These are phyloP conservation scores for Turdus rufiventris DNA, from an alignment of 2,113 vertebrate species.

Conservation along the genomic window DNA sequence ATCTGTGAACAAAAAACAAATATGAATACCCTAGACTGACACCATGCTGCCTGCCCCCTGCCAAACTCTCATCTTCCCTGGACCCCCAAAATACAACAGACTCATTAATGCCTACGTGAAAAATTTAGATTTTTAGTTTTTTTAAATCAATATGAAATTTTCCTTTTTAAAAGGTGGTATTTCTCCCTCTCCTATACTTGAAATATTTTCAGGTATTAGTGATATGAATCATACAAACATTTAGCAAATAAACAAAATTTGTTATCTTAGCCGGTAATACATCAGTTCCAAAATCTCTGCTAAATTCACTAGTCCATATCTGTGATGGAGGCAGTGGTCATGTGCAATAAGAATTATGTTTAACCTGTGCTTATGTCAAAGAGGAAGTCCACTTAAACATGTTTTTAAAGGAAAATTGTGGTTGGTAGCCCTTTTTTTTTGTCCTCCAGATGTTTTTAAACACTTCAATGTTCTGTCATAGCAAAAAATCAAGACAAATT, in stretches of 20 bases:
- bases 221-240: background rate
- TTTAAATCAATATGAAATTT: background rate
- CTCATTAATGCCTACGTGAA: background rate
- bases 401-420: background rate
- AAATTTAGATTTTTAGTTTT: background rate
- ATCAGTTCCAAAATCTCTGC: background rate
- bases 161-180: background rate
- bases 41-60: fast-evolving
- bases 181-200: background rate
- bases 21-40: background rate
- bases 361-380: background rate
- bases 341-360: background rate
- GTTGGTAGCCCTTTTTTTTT: background rate
- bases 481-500: background rate
- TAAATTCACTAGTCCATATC: background rate
- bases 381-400: background rate
- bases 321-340: background rate
- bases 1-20: background rate
- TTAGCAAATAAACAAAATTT: background rate
- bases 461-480: background rate
- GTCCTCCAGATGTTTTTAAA: background rate
- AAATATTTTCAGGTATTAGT: background rate
- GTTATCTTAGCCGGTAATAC: background rate
- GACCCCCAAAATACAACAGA: background rate
- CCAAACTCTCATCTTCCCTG: background rate